Percentiles rank a stretch among this genome's conserved stretches.
Evolutionary conservation across 1,140 invertebrate species (phyloP).

Genomic region (Oreohelix idahoensis): DNA sequence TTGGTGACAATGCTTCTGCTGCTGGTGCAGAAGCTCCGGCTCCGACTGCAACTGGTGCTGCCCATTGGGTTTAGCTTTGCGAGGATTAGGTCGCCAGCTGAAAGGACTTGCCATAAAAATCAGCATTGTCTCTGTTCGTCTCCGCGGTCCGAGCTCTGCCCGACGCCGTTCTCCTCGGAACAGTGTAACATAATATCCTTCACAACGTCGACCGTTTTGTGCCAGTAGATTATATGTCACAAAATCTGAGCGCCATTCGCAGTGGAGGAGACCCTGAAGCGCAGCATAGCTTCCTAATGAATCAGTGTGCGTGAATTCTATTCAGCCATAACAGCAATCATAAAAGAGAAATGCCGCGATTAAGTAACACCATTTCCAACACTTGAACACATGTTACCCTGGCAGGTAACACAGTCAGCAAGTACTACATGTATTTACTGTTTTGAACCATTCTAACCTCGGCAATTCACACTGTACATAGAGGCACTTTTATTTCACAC

Average conservation of each 20-base stretch:
- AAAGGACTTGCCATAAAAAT: slow-evolving; percentile 35
- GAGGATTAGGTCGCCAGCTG: neutral
- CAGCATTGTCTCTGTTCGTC: slow-evolving; percentile 11
- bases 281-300: neutral
- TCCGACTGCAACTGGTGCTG: neutral
- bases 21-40: neutral
- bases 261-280: neutral
- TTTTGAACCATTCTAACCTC: too few species aligned
- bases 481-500: too few species aligned
- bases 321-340: too few species aligned
- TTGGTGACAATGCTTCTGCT: neutral
- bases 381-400: too few species aligned
- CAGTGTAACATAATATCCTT: neutral
- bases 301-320: neutral
- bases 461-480: too few species aligned
- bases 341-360: too few species aligned
- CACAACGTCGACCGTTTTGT: neutral
- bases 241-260: neutral
- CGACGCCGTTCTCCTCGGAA: neutral
- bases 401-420: too few species aligned
- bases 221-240: neutral
- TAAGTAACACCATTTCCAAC: too few species aligned
- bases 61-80: neutral
- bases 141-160: neutral
- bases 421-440: too few species aligned